Evolutionary conservation across 2,113 vertebrate species (phyloP).

Genomic region (Pholis gunnellus): DNA sequence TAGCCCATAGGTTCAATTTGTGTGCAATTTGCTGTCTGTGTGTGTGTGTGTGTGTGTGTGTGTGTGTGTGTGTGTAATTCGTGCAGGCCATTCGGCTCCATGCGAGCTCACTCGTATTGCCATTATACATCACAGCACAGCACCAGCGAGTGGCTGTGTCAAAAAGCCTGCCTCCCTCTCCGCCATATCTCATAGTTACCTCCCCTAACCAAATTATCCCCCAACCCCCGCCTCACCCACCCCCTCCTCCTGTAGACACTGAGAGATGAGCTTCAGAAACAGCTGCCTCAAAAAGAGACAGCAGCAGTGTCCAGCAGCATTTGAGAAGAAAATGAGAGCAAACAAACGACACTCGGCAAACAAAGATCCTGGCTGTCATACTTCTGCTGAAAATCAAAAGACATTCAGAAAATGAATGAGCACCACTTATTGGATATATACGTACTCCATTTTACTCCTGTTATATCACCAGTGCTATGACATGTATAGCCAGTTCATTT

Average conservation of each 20-base stretch:
- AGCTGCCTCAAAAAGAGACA: conserved; percentile 59
- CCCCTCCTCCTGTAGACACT: conserved; percentile 61
- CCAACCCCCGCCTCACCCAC: conserved; percentile 50
- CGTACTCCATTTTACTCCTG: not conserved
- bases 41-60: conserved; percentile 14
- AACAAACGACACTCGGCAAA: conserved; percentile 44
- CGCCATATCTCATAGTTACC: conserved; percentile 87
- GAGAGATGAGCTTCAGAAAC: conserved; percentile 70
- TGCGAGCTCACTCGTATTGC: conserved; percentile 76
- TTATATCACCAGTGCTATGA: not conserved
- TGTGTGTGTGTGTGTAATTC: conserved; percentile 26
- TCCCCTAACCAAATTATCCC: conserved; percentile 85
- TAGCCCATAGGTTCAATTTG: conserved; percentile 67
- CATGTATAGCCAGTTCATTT: conserved; percentile 10
- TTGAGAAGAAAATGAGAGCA: conserved; percentile 41
- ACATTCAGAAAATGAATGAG: not conserved
- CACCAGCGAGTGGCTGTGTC: conserved; percentile 77
- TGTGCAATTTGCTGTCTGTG: conserved; percentile 45
- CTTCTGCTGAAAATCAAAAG: conserved; percentile 18
- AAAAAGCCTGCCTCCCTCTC: conserved; percentile 77
- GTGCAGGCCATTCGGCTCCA: conserved; percentile 54
- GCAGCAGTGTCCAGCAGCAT: conserved; percentile 56
- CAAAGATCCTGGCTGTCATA: conserved; percentile 10
- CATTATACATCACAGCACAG: conserved; percentile 82
- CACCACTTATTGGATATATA: not conserved